Base-by-base conservation (phyloP, 2,888 invertebrate genomes). In the Corythucha ciliata region DNA sequence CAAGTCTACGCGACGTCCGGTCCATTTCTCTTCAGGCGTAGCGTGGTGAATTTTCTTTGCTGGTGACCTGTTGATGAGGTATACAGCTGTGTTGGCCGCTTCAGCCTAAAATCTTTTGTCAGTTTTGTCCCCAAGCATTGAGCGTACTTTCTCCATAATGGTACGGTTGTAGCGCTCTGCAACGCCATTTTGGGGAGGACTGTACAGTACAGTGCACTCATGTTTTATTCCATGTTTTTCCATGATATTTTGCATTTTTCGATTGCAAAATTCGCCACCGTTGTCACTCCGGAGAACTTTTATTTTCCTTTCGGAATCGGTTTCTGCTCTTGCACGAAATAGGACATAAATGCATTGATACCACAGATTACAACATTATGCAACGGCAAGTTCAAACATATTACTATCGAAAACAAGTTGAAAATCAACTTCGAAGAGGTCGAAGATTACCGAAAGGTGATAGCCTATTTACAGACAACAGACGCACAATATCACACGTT, bases 51-150 rank as follows among this genome's bases (percentile, higher is more conserved):
- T 12, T 18, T 34, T 24, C 26, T 39, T 42, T 12, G 54, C 41
- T 32, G 56, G 54, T 1, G 44, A 48, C 5, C 50, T 2, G 40
- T 64, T 68, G 68, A 56, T 64, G 64, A 59, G 66, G 65, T 60
- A 57, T 32, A 55, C 52, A 16, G 60, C 62, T 21, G 44, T 44
- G 8, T 27, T 25, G 8, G 14, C 44, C 20, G 44, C 44, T 27
- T 44, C 44, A 10, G 60, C 62, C 61, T 63, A 65, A 42, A 62
- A 61, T 6, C 26, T 33, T 8, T 59, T 36, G 5, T 58, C 48
- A 7, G 63, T 29, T 8, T 58, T 58, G 21, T 62, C 60, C 3
- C 54, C 48, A 10, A 64, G 49, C 59, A 65, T 60, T n/a, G 57
- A 60, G 25, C 63, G 55, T 5, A 58, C 59, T 47, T 59, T 60